Base-by-base conservation (phyloP, 2,113 vertebrate species). In the Trachemys scripta region DNA sequence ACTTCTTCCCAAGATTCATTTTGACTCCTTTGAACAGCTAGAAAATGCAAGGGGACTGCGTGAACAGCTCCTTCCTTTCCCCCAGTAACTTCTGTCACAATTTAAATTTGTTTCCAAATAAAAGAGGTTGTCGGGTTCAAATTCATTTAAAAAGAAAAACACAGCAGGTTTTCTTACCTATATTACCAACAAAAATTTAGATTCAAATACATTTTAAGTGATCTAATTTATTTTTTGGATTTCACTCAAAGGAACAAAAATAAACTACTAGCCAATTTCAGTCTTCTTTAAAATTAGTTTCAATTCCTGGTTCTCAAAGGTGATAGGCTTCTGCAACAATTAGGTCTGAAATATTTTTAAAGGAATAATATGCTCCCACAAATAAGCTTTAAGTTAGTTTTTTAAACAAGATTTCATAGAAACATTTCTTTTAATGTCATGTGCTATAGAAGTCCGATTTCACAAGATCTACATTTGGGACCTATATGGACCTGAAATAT, bases 381-480 rank as follows among this genome's bases (percentile, higher is more conserved):
- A 93, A 80, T 27, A 94, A 57, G 5, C 31, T 78, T 69, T 72
- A 35, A 72, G 65, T 72, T 38, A n/a, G 4, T 38, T n/a, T 72
- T 72, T 38, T 38, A 62, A 62, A 62, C 57, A 62, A 62, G 29
- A 62, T 31, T 29, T 31, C 65, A 72, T 38, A 38, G 65, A 38
- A 72, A 17, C 35, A 72, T n/a, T 80, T 35, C 84, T 45, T 45
- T 29, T 45, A 95, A 35, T 9, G 80, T 0, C 4, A 82, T n/a
- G n/a, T 92, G 87, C 72, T 88, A 80, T 19, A 92, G 92, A 93
- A 95, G 10, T 87, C 82, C n/a, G 4, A 82, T 81, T 87, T 89
- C 16, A 24, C 13, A 0, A 69, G 11, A 62, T 45, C 12, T 56
- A n/a, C 95, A 56, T 47, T 59, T 51, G 57, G 90, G 14, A 50